A percentile compares a stretch with the other conserved stretches of the same genome.
Evolutionary conservation across 2,888 invertebrate genomes (phyloP).

Genomic region (Epsilonema sp.): DNA sequence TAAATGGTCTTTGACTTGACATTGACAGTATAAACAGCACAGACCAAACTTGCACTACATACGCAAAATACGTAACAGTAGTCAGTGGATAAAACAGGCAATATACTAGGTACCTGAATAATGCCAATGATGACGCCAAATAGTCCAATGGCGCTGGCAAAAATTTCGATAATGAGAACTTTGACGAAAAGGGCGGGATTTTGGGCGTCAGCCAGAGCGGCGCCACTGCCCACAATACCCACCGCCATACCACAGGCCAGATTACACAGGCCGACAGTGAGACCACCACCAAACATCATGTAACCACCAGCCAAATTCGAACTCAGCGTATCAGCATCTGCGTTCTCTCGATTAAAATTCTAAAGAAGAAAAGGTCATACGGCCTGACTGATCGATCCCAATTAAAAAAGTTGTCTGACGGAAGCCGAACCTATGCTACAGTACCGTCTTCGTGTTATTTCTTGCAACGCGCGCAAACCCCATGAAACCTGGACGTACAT

Average conservation of each 20-base stretch:
- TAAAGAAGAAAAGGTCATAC: no score
- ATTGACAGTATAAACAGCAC: no score
- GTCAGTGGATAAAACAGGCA: no score
- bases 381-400: no score
- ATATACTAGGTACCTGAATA: slow-evolving; percentile 23
- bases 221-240: slow-evolving; percentile 88
- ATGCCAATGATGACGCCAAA: slow-evolving; percentile 97
- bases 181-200: slow-evolving; percentile 88
- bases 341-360: slow-evolving; percentile 17
- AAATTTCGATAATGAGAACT: slow-evolving; percentile 94
- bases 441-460: no score
- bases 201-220: slow-evolving; percentile 91
- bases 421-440: no score
- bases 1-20: no score
- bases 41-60: no score
- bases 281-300: slow-evolving; percentile 82
- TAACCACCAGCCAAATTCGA: slow-evolving; percentile 44
- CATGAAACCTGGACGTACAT: no score
- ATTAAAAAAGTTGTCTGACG: no score
- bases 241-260: slow-evolving; percentile 71
- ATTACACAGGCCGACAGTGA: slow-evolving; percentile 85
- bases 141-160: slow-evolving; percentile 93
- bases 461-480: no score
- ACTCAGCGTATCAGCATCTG: slow-evolving; percentile 13
- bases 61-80: no score